Percentiles rank a stretch among this genome's conserved stretches.
Evolutionary conservation across 2,113 vertebrate species (phyloP).

Genomic region (Neolamprologus modestus): DNA sequence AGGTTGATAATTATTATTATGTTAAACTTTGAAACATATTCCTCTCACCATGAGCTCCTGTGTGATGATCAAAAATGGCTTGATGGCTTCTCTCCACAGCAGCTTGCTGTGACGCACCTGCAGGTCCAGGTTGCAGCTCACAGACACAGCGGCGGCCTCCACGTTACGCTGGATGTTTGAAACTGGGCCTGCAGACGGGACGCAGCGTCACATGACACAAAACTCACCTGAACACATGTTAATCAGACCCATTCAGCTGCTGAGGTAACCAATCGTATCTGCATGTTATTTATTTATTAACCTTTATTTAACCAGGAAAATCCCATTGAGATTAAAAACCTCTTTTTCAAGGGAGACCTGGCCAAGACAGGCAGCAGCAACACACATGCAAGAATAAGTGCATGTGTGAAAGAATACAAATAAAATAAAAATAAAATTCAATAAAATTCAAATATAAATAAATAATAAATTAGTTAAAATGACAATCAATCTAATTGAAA

Average conservation of each 20-base stretch:
- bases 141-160: conserved; percentile 66
- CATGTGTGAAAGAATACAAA: no score
- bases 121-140: conserved; percentile 81
- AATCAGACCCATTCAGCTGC: neutral
- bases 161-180: conserved; percentile 78
- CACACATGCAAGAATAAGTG: no score
- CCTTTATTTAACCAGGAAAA: no score
- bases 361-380: accelerated
- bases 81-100: conserved; percentile 68
- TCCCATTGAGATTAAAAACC: no score
- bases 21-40: neutral
- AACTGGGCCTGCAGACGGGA: conserved; percentile 69
- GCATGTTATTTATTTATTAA: neutral
- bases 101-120: conserved; percentile 76
- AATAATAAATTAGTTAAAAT: no score
- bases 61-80: conserved; percentile 54
- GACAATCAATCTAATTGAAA: no score
- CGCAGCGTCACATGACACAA: neutral
- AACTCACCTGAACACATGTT: neutral
- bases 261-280: neutral
- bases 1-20: neutral
- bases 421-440: no score
- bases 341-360: no score
- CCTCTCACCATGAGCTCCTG: conserved; percentile 46
- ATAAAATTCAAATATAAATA: no score